These are phyloP conservation scores for Phenacoccus solenopsis DNA, from an alignment of 1,140 invertebrate species.

Conservation along the genomic window DNA sequence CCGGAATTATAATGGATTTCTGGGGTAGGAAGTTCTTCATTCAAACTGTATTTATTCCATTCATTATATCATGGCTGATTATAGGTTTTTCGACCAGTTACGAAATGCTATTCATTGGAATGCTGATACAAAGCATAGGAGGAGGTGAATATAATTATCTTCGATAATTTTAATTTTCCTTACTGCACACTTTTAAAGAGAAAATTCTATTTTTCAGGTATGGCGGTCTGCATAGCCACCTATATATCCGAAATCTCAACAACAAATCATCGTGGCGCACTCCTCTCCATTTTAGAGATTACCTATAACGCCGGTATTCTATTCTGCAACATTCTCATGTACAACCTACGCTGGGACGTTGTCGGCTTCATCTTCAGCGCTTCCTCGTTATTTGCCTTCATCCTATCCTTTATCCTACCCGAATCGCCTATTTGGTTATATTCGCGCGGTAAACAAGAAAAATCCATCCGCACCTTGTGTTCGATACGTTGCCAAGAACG, in stretches of 20 bases:
- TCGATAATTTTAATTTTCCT: too few species aligned
- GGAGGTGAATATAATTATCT: not conserved
- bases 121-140: not conserved
- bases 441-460: slow-evolving; percentile 36
- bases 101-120: not conserved
- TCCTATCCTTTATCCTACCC: slow-evolving; percentile 36
- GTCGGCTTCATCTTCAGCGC: slow-evolving; percentile 43
- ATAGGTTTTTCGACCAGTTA: not conserved
- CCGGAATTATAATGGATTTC: not conserved
- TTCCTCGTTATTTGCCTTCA: slow-evolving; percentile 31
- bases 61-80: not conserved
- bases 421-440: slow-evolving; percentile 53
- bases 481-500: slow-evolving; percentile 30
- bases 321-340: slow-evolving; percentile 46
- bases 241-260: slow-evolving; percentile 19
- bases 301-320: slow-evolving; percentile 23
- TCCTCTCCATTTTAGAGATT: slow-evolving; percentile 8
- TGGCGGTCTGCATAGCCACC: not conserved
- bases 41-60: not conserved
- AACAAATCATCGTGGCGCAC: not conserved
- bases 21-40: not conserved
- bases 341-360: slow-evolving; percentile 42
- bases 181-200: too few species aligned
- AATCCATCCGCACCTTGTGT: slow-evolving; percentile 37
- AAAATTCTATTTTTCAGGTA: not conserved